Conservation (phyloP, 2,797 vertebrate genomes). For the Dicrostonyx torquatus region DNA sequence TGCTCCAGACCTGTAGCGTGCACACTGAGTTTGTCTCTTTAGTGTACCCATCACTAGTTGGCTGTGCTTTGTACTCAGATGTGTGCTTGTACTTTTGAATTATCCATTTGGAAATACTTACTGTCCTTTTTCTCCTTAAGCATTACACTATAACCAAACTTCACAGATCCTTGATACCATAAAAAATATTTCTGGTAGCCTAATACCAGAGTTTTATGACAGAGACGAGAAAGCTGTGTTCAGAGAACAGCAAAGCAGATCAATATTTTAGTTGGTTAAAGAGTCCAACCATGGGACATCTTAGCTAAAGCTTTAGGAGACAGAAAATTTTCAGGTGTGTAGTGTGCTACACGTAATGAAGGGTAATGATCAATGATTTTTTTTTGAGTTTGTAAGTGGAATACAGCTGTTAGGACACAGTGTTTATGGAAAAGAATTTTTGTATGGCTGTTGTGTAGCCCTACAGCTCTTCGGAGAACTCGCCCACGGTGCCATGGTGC, state of each 20-base stretch:
- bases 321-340: neutral
- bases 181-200: neutral
- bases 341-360: neutral
- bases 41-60: neutral
- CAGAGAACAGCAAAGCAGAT: neutral
- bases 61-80: neutral
- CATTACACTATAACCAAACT: neutral
- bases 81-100: neutral
- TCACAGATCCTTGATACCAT: neutral
- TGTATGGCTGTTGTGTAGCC: conserved; percentile 18
- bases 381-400: neutral
- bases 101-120: neutral
- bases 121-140: neutral
- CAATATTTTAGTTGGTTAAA: neutral
- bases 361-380: neutral
- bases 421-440: conserved; percentile 53
- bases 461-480: conserved; percentile 17
- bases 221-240: neutral
- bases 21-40: neutral
- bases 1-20: neutral
- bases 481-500: neutral
- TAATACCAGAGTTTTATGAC: neutral
- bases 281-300: neutral
- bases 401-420: neutral
- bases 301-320: neutral